These are phyloP conservation scores for Stratiomys singularior DNA, from an alignment of 2,888 invertebrate genomes.

Conservation along the genomic window DNA sequence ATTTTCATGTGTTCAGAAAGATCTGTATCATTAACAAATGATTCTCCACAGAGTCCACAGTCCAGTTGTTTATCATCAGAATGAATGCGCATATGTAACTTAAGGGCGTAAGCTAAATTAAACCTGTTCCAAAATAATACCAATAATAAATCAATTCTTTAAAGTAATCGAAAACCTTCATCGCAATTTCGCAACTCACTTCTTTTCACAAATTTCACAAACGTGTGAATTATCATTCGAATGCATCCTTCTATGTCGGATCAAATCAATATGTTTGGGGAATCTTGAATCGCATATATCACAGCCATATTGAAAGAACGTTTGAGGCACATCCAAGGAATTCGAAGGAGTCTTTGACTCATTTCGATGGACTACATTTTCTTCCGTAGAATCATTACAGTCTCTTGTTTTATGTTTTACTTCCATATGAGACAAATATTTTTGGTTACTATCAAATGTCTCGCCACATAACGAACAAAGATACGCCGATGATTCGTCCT, in stretches of 20 bases:
- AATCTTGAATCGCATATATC: background rate
- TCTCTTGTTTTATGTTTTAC: background rate
- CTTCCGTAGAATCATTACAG: background rate
- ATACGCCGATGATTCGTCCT: conserved; percentile 62
- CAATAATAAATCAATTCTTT: no score
- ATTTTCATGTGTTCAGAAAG: background rate
- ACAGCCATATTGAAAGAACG: background rate
- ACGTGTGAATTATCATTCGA: background rate
- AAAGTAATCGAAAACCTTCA: no score
- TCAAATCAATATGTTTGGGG: background rate
- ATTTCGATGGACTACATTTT: background rate
- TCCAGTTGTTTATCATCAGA: conserved; percentile 70
- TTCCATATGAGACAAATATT: background rate
- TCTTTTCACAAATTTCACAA: background rate
- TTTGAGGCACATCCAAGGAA: background rate
- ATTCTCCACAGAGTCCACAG: conserved; percentile 70
- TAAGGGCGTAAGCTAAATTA: conserved; percentile 55
- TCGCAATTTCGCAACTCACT: background rate
- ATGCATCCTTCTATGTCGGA: background rate
- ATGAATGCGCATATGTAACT: conserved; percentile 67
- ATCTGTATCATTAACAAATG: background rate
- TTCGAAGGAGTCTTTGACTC: background rate
- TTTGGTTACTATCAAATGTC: background rate
- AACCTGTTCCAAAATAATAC: background rate
- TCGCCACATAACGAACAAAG: conserved; percentile 56